Conservation (phyloP, 2,113 vertebrate species). For the Oreochromis aureus region DNA sequence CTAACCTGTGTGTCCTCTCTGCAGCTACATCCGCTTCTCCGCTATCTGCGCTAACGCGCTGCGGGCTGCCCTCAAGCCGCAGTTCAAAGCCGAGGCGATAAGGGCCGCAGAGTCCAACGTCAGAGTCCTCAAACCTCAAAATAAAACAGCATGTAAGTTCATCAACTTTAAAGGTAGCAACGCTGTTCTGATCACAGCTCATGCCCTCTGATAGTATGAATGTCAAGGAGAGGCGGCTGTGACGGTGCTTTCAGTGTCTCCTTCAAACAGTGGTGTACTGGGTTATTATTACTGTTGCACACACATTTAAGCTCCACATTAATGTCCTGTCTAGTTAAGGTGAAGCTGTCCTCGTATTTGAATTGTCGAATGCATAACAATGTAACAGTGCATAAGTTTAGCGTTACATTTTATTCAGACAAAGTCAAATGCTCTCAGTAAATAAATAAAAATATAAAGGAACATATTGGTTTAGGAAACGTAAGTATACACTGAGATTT, state of each 20-base stretch:
- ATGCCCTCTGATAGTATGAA: not conserved
- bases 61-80: conserved; percentile 84
- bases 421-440: not conserved
- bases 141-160: conserved; percentile 76
- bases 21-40: conserved; percentile 90
- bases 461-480: not conserved
- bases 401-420: not conserved
- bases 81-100: conserved; percentile 75
- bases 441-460: not conserved
- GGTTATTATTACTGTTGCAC: not conserved
- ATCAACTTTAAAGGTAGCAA: fast-evolving
- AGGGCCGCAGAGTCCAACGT: conserved; percentile 75
- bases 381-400: not conserved
- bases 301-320: not conserved
- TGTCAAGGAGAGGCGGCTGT: not conserved
- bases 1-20: conserved; percentile 21
- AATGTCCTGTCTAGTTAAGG: not conserved
- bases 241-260: not conserved
- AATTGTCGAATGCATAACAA: not conserved
- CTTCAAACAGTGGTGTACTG: not conserved
- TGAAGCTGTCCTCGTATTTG: not conserved
- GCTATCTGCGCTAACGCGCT: conserved; percentile 87
- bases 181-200: not conserved
- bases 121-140: conserved; percentile 72
- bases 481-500: not conserved